phyloP scores from a whole-genome alignment of 2,888 invertebrate species.

The Meandrusa payeni region DNA sequence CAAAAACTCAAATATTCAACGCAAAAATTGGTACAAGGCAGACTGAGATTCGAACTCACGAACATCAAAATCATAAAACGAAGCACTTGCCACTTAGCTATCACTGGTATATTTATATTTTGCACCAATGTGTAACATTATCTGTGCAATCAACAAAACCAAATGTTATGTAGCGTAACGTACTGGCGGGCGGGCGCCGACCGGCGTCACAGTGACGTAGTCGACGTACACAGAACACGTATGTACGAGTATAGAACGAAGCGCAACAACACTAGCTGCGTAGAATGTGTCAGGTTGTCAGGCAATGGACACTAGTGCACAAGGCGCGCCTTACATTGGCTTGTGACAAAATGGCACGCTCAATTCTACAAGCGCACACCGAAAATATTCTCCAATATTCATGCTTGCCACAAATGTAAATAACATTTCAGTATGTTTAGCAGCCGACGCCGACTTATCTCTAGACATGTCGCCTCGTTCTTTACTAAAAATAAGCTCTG shows the following conservation, averaged over 20 bases:
- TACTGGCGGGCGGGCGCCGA: slow-evolving; percentile 32
- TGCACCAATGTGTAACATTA: too few species aligned
- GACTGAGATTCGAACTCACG: too few species aligned
- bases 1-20: too few species aligned
- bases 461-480: too few species aligned
- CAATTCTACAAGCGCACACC: not conserved
- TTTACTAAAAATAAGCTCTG: too few species aligned
- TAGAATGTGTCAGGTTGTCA: slow-evolving; percentile 19
- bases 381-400: not conserved
- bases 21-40: too few species aligned
- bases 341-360: not conserved
- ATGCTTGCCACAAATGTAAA: not conserved
- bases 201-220: slow-evolving; percentile 43
- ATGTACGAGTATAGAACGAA: slow-evolving; percentile 27
- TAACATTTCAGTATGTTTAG: too few species aligned
- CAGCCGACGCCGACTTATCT: too few species aligned
- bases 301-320: not conserved
- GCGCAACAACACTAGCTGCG: slow-evolving; percentile 29
- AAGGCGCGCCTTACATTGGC: not conserved
- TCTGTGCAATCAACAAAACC: slow-evolving; percentile 18
- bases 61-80: too few species aligned
- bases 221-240: slow-evolving; percentile 36
- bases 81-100: too few species aligned
- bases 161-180: slow-evolving; percentile 25
- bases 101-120: too few species aligned